These are phyloP conservation scores for Mantis religiosa DNA, from an alignment of 2,888 invertebrate species.

Conservation along the genomic window DNA sequence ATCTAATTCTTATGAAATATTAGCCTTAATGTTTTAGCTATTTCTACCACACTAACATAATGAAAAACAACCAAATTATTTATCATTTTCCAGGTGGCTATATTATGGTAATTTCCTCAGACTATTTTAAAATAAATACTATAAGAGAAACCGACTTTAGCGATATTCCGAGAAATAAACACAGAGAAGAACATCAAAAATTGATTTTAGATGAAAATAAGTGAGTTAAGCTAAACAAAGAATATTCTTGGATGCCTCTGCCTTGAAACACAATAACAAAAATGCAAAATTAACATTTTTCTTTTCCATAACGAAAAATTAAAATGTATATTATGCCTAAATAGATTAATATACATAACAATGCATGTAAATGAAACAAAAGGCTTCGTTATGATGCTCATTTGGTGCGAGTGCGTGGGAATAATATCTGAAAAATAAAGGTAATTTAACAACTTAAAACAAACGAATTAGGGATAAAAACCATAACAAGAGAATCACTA, in stretches of 20 bases:
- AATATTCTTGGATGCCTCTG: slow-evolving; percentile 28
- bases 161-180: background rate
- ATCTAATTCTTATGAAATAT: background rate
- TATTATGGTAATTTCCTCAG: background rate
- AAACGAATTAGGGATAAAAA: slow-evolving; percentile 7
- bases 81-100: background rate
- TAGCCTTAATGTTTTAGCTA: background rate
- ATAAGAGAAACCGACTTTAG: background rate
- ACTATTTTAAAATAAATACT: background rate
- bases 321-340: background rate
- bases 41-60: background rate
- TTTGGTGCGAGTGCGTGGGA: slow-evolving; percentile 25
- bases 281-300: slow-evolving; percentile 18
- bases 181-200: background rate
- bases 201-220: background rate
- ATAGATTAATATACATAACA: background rate
- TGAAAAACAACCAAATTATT: background rate
- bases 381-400: background rate
- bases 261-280: slow-evolving; percentile 23
- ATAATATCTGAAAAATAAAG: slow-evolving; percentile 26
- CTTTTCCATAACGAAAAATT: background rate
- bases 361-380: background rate
- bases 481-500: slow-evolving; percentile 2
- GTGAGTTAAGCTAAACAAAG: background rate
- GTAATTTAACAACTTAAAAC: slow-evolving; percentile 16